Conservation (phyloP, 2,888 invertebrate genomes). For the Nesidiocoris tenuis region DNA sequence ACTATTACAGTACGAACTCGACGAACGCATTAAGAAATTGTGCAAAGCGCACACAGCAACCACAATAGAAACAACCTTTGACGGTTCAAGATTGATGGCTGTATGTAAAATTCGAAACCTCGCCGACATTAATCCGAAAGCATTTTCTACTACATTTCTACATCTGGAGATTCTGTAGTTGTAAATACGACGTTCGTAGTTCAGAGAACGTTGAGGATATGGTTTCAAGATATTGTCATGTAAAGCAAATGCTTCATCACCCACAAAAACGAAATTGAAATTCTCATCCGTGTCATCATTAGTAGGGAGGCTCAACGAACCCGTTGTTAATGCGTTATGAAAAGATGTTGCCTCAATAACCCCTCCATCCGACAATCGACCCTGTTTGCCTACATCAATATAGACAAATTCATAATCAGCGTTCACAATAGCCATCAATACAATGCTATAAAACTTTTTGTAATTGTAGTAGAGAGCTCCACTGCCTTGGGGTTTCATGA, state of each 20-base stretch:
- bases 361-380: conserved; percentile 47
- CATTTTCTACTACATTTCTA: conserved; percentile 47
- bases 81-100: too few relatives aligned
- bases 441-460: conserved; percentile 48
- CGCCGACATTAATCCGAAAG: conserved; percentile 47
- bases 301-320: conserved; percentile 10
- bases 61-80: conserved; percentile 45
- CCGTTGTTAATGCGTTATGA: not conserved
- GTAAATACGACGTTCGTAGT: conserved; percentile 44
- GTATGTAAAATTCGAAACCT: conserved; percentile 46
- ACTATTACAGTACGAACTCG: too few relatives aligned
- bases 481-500: conserved; percentile 49
- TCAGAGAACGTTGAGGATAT: conserved; percentile 39
- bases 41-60: conserved; percentile 42
- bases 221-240: conserved; percentile 41
- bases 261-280: conserved; percentile 37
- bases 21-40: too few relatives aligned
- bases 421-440: conserved; percentile 48
- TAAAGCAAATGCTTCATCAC: conserved; percentile 42
- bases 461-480: conserved; percentile 50
- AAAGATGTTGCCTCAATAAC: conserved; percentile 16
- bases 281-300: conserved; percentile 9
- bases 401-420: conserved; percentile 47
- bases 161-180: conserved; percentile 48
- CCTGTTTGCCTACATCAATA: conserved; percentile 48